Evolutionary conservation across 2,113 vertebrate genomes (phyloP).

Genomic region (Rhea americana): DNA sequence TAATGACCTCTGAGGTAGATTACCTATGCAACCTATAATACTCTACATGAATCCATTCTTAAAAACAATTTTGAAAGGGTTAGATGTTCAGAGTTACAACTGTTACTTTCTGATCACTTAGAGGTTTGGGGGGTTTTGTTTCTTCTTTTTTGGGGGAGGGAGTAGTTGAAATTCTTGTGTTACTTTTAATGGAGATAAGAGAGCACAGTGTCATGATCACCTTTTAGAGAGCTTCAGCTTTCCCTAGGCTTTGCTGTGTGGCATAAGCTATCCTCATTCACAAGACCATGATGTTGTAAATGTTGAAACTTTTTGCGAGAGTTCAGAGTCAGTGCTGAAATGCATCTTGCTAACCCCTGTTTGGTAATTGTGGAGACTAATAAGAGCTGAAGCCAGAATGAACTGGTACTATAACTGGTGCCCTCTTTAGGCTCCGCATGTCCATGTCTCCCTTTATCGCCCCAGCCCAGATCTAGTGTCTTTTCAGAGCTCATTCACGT

Average conservation of each 20-base stretch:
- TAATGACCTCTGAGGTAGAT: conserved; percentile 77
- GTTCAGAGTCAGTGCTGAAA: conserved; percentile 38
- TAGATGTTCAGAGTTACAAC: conserved; percentile 36
- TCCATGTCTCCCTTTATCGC: conserved; percentile 19
- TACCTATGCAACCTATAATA: conserved; percentile 80
- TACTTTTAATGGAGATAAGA: conserved; percentile 16
- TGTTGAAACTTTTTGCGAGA: conserved; percentile 35
- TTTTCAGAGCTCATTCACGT: conserved; percentile 57
- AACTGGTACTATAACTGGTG: conserved; percentile 9
- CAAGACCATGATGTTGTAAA: background rate
- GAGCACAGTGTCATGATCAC: conserved; percentile 29
- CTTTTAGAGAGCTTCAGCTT: conserved; percentile 34
- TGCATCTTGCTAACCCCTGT: background rate
- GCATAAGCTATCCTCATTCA: conserved; percentile 38
- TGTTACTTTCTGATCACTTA: conserved; percentile 17
- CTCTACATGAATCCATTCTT: conserved; percentile 60
- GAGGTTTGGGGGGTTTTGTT: background rate
- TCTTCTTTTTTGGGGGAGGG: background rate
- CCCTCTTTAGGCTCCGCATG: background rate
- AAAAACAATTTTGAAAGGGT: conserved; percentile 52
- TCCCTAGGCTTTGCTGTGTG: conserved; percentile 44
- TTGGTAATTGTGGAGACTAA: conserved; percentile 47
- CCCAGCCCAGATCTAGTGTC: conserved; percentile 48
- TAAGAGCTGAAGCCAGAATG: conserved; percentile 11
- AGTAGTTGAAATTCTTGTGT: conserved; percentile 25